These are phyloP conservation scores for Phyllopteryx taeniolatus DNA, from an alignment of 2,113 vertebrate genomes.

Conservation along the genomic window DNA sequence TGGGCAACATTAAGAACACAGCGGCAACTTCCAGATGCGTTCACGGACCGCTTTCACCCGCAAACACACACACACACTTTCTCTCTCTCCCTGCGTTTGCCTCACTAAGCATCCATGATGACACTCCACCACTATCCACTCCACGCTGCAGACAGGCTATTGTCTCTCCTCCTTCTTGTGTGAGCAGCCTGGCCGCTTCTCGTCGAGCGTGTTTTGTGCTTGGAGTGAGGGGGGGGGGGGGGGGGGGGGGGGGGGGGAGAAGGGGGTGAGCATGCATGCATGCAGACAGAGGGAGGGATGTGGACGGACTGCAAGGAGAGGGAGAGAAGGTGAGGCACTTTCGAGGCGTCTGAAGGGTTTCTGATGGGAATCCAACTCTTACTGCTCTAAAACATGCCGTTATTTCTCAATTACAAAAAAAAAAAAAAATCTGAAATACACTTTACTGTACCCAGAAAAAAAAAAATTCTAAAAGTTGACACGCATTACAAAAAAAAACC, in stretches of 20 bases:
- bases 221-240: neutral
- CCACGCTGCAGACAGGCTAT: conserved; percentile 49
- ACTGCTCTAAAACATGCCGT: neutral
- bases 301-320: neutral
- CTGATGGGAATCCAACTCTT: neutral
- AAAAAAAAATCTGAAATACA: neutral
- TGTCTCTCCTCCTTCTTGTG: conserved; percentile 50
- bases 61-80: neutral
- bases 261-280: neutral
- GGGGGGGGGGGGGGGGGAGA: neutral
- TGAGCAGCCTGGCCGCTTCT: conserved; percentile 13
- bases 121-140: conserved; percentile 59
- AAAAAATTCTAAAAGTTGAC: neutral
- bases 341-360: neutral
- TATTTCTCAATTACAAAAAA: neutral
- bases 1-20: conserved; percentile 75
- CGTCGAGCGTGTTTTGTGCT: conserved; percentile 50
- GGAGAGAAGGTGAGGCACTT: neutral
- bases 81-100: neutral
- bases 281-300: neutral
- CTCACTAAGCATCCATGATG: conserved; percentile 24
- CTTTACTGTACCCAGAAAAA: neutral
- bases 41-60: conserved; percentile 40
- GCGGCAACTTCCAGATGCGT: conserved; percentile 17
- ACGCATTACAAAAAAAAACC: neutral